Percentiles rank a stretch among this genome's conserved stretches.
These are phyloP conservation scores for Oreochromis niloticus DNA, from an alignment of 2,113 vertebrate genomes.

Conservation along the genomic window DNA sequence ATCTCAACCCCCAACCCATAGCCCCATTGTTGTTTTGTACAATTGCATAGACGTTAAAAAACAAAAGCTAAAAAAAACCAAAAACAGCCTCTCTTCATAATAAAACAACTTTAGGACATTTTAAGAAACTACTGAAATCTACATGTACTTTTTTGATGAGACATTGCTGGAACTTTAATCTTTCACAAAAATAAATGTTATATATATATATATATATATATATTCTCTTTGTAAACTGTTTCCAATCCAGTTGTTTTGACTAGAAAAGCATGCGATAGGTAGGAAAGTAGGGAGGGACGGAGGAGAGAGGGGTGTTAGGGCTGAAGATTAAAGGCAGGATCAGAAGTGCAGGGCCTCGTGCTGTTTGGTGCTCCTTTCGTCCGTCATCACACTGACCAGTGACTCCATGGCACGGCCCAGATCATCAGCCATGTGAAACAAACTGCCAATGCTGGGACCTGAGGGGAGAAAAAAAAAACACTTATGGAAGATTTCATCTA, in stretches of 20 bases:
- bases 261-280: conserved; percentile 85
- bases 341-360: conserved; percentile 69
- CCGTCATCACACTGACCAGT: conserved; percentile 91
- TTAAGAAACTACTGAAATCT: conserved; percentile 99
- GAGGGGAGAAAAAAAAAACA: not conserved
- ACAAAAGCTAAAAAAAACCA: conserved; percentile 74
- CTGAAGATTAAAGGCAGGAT: conserved; percentile 47
- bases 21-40: conserved; percentile 80
- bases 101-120: conserved; percentile 90
- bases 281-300: not conserved
- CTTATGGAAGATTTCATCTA: not conserved
- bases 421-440: conserved; percentile 95
- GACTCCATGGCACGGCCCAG: conserved; percentile 93
- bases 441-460: conserved; percentile 90
- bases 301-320: not conserved
- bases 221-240: conserved; percentile 96
- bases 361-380: conserved; percentile 85
- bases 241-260: conserved; percentile 93
- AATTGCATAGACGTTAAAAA: conserved; percentile 99
- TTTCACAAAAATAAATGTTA: conserved; percentile 99
- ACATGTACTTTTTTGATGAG: conserved; percentile 62
- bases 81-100: conserved; percentile 94
- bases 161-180: conserved; percentile 84
- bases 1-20: conserved; percentile 15
- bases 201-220: conserved; percentile 76